A percentile compares a stretch with the other conserved stretches of the same genome.
Evolutionary conservation across 1,140 invertebrate genomes (phyloP).

Genomic region (Drosophila littoralis): DNA sequence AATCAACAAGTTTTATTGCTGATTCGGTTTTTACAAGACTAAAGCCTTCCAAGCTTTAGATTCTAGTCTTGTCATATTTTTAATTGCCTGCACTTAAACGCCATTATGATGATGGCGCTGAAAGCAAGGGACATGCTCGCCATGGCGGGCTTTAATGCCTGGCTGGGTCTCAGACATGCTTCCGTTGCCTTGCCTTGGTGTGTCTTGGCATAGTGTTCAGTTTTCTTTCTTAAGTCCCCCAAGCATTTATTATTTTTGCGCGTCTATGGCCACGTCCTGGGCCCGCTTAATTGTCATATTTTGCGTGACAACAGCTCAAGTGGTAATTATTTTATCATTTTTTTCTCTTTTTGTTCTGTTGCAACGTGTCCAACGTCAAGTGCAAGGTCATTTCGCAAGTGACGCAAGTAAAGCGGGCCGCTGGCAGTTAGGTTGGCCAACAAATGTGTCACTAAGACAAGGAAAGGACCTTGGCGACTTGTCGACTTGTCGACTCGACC

Average conservation of each 20-base stretch:
- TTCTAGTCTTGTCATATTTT: conserved; percentile 8
- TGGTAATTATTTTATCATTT: conserved; percentile 67
- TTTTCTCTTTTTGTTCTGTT: conserved; percentile 15
- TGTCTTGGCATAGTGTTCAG: background rate
- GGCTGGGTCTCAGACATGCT: conserved; percentile 2
- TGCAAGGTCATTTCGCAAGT: conserved; percentile 63
- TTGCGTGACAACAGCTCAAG: conserved; percentile 49
- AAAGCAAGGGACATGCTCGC: conserved; percentile 12
- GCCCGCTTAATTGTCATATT: conserved; percentile 67
- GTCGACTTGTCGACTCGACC: conserved; percentile 9
- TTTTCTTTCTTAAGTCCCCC: background rate
- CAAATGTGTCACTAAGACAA: conserved; percentile 63
- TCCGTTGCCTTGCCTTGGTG: background rate
- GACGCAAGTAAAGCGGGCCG: conserved; percentile 28
- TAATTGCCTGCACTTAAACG: conserved; percentile 42
- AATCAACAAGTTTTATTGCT: conserved; percentile 5
- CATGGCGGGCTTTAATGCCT: conserved; percentile 16
- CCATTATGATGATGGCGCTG: conserved; percentile 26
- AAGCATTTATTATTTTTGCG: conserved; percentile 38
- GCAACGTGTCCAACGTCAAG: conserved; percentile 48
- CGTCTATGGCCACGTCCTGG: conserved; percentile 26
- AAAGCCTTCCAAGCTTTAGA: background rate
- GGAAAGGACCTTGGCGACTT: conserved; percentile 34
- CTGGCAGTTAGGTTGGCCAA: conserved; percentile 33
- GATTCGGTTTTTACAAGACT: background rate